Base-by-base conservation (phyloP, 2,888 invertebrate genomes). In the Parasteatoda lunata region DNA sequence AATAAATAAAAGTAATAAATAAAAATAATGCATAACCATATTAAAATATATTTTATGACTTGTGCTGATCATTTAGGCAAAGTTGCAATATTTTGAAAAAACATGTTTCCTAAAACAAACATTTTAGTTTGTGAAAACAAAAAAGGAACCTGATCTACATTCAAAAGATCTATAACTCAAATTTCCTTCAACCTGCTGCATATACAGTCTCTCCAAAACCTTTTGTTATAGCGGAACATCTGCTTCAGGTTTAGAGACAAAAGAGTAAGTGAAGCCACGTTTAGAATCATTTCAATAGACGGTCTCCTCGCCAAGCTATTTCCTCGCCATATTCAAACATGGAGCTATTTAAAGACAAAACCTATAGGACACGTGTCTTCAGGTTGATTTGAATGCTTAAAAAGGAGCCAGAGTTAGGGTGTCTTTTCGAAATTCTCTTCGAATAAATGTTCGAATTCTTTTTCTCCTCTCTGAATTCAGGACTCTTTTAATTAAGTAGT, bases 381-480 rank as follows among this genome's bases (percentile, higher is more conserved):
- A 9, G 45, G 66, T 45, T 15, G 30, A 30, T 30, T 30, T 15
- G 30, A 68, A 9, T 5, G 59, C 4, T 6, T 13, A 8, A 59
- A 59, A 59, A 68, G 15, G 7, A 70, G 54, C 9, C 45, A 59
- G 70, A 79, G 11, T 54, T 52, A 13, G 52, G 9, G 30, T 68
- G 59, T 45, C 76, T 45, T 70, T 77, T 83, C 82, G 68, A 68
- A 64, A 47, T 64, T 65, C 48, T 68, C 59, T n/a, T 71, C 81
- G 75, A 75, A 81, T 75, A 75, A 81, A 83, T 83, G 77, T 76
- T 48, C 45, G 71, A 77, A 75, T 64, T 64, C 52, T 68, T 81
- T 64, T 69, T 30, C 30, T 30, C 49, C 45, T n/a, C 30, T 51
- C 69, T 69, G 51, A 54, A 52, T 65, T 15, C 66, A 49, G 15